Base-by-base conservation (phyloP, 2,113 vertebrate species). In the Gambusia holbrooki region DNA sequence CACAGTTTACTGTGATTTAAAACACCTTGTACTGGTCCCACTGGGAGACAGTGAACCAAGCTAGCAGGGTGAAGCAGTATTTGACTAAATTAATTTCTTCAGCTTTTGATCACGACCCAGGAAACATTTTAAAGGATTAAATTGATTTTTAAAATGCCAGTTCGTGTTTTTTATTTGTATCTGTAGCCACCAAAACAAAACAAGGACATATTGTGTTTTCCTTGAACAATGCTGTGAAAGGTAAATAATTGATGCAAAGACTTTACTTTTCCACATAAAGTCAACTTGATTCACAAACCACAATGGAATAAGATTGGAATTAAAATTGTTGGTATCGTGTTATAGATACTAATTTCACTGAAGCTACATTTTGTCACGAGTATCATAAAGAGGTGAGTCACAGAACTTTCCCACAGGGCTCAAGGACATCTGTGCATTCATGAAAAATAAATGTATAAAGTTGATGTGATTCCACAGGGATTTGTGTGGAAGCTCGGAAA, bases 41-140 rank as follows among this genome's bases (percentile, higher is more conserved):
- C 8, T 58, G 51, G 51, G 25, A 58, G 11, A n/a, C 22, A 22
- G 7, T 11, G 51, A 58, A 19, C 25, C 22, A 58, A n/a, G 51
- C 51, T 10, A 58, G 22, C 51, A n/a, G 45, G 17, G n/a, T 54
- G 11, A 40, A 63, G n/a, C 70, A 32, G 58, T 48, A 62, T 68
- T 79, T 73, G 74, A 83, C 76, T 51, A 64, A 74, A 42, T 68
- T 22, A 30, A 71, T 75, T 75, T 73, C 12, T 74, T 48, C 15
- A 33, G 62, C 64, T 84, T 83, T 76, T 85, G 69, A 87, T 87
- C 73, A 67, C 8, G 62, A 58, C 37, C 64, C n/a, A 7, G 54
- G 9, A 71, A 51, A 63, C 65, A 72, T 62, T 42, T 69, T 37
- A 67, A 33, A 73, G 58, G 60, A 75, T 42, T 66, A 37, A 9